These are phyloP conservation scores for Homalodisca vitripennis DNA, from an alignment of 1,140 invertebrate genomes.

Conservation along the genomic window DNA sequence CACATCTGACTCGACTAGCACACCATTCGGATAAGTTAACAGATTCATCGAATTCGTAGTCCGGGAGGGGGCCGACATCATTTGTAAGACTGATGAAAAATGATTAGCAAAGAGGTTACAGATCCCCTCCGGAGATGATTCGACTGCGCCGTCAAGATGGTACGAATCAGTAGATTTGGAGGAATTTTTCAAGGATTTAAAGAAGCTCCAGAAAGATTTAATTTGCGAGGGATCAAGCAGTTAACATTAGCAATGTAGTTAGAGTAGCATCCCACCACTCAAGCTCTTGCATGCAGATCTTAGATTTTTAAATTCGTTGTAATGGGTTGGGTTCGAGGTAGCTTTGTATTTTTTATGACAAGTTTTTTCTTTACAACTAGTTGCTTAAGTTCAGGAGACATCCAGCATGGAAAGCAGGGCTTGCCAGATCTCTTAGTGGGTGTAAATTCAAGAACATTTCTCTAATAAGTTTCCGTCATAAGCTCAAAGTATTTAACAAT, in stretches of 20 bases:
- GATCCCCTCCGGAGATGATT: background rate
- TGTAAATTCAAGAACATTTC: too few relatives aligned
- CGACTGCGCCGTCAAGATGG: background rate
- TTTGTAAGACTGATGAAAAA: background rate
- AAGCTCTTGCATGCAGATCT: too few relatives aligned
- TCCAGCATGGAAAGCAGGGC: too few relatives aligned
- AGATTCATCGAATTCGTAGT: background rate
- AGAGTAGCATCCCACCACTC: too few relatives aligned
- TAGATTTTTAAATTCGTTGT: too few relatives aligned
- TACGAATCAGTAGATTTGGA: background rate
- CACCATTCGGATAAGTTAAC: background rate
- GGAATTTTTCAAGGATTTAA: background rate
- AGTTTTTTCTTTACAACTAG: too few relatives aligned
- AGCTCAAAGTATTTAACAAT: too few relatives aligned
- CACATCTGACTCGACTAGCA: background rate
- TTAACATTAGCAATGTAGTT: background rate
- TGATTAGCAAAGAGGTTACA: background rate
- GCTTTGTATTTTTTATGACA: too few relatives aligned
- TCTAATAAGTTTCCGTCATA: too few relatives aligned
- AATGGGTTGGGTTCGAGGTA: too few relatives aligned
- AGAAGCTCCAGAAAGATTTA: background rate
- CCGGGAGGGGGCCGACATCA: background rate
- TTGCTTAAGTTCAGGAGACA: too few relatives aligned
- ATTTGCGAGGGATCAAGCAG: background rate
- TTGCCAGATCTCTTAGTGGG: too few relatives aligned